phyloP scores from a whole-genome alignment of 2,797 vertebrate species.

The Trachops cirrhosus region DNA sequence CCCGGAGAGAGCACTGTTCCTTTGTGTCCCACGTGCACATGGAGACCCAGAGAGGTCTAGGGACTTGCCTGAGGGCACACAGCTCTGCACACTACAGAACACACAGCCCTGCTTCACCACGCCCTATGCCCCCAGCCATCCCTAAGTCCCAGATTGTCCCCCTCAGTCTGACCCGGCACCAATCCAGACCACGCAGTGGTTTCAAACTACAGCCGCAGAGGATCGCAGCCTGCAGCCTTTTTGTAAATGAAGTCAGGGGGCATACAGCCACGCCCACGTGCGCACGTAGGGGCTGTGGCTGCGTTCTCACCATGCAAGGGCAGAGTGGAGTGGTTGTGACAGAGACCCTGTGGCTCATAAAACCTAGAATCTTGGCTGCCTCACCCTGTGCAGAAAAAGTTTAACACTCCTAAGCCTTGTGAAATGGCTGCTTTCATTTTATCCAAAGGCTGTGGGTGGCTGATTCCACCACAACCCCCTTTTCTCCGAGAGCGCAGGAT shows the following conservation, averaged over 20 bases:
- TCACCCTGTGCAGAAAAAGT: neutral
- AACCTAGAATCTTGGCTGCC: neutral
- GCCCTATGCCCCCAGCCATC: no score
- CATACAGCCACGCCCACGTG: accelerated
- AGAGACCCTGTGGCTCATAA: neutral
- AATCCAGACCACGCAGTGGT: neutral
- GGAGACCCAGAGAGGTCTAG: neutral
- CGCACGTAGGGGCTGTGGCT: accelerated
- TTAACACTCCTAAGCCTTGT: neutral
- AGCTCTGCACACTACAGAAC: neutral
- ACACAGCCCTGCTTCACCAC: accelerated
- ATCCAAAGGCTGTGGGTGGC: neutral
- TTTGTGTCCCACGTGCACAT: neutral
- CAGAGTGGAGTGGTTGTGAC: no score
- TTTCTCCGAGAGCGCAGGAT: neutral
- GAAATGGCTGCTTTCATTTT: neutral
- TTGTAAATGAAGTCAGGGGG: neutral
- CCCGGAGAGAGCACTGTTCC: neutral
- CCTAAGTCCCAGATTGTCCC: neutral
- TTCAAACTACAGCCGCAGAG: neutral
- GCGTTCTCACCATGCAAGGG: accelerated
- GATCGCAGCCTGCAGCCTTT: neutral
- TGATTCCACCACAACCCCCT: neutral
- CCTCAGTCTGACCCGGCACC: neutral
- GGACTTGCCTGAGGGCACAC: neutral